phyloP scores from a whole-genome alignment of 2,113 vertebrate genomes.

The Anarrhichthys ocellatus region DNA sequence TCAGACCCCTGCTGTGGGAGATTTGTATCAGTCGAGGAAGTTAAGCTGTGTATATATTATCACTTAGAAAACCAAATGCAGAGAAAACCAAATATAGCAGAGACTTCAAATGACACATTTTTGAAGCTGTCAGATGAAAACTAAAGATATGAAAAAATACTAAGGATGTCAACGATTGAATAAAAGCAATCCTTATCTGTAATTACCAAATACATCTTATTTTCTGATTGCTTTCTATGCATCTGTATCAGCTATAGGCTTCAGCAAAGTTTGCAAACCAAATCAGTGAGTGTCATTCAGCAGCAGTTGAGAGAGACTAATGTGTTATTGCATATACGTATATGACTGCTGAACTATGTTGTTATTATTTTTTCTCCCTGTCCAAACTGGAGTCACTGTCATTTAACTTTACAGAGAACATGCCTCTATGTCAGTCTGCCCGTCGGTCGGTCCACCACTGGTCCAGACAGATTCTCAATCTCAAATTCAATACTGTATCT shows the following conservation, averaged over 20 bases:
- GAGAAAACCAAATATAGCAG: not conserved
- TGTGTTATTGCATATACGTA: not conserved
- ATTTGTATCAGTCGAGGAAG: slow-evolving; percentile 54
- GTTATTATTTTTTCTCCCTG: not conserved
- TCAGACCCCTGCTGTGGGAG: slow-evolving; percentile 41
- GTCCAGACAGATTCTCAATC: not conserved
- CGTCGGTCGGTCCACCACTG: too few species aligned
- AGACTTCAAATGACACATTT: not conserved
- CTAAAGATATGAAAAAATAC: slow-evolving; percentile 2
- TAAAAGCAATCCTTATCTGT: not conserved
- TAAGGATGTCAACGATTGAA: not conserved
- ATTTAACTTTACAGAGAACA: not conserved
- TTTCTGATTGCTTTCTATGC: not conserved
- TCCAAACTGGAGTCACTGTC: not conserved
- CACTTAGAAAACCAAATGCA: slow-evolving; percentile 30
- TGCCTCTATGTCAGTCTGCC: not conserved
- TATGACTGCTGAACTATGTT: slow-evolving; percentile 1
- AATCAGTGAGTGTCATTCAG: not conserved
- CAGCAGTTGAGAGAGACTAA: slow-evolving; percentile 1
- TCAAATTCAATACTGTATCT: not conserved
- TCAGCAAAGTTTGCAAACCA: slow-evolving; percentile 7
- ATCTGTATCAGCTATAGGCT: not conserved
- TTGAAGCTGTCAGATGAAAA: slow-evolving; percentile 23
- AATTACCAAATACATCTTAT: not conserved
- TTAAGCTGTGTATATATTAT: slow-evolving; percentile 51